These are phyloP conservation scores for Pyrgus malvae DNA, from an alignment of 2,888 invertebrate species.

Conservation along the genomic window DNA sequence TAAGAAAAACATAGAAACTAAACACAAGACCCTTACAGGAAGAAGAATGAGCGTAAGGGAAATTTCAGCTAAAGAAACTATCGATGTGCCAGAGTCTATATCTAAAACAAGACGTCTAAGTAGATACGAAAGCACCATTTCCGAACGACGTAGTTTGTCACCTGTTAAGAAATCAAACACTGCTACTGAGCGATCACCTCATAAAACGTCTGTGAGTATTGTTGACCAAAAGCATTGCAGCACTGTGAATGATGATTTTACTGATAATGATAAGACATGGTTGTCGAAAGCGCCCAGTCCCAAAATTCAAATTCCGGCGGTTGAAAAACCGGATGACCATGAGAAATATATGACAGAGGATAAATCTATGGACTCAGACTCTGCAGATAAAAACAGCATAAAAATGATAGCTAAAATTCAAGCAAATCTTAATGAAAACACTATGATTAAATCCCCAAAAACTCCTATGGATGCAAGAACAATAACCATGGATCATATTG, in stretches of 20 bases:
- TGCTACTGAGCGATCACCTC: slow-evolving; percentile 37
- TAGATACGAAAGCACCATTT: slow-evolving; percentile 37
- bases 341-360: slow-evolving; percentile 77
- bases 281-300: slow-evolving; percentile 67
- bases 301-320: slow-evolving; percentile 60
- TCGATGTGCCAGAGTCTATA: slow-evolving; percentile 40
- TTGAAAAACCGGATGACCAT: slow-evolving; percentile 67
- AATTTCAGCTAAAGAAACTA: slow-evolving; percentile 38
- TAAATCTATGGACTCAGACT: slow-evolving; percentile 67
- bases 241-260: slow-evolving; percentile 49
- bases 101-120: slow-evolving; percentile 41
- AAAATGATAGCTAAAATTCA: slow-evolving; percentile 77
- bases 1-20: slow-evolving; percentile 50
- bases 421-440: slow-evolving; percentile 74
- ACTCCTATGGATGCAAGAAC: slow-evolving; percentile 77
- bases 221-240: slow-evolving; percentile 51
- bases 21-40: slow-evolving; percentile 51
- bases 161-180: slow-evolving; percentile 47
- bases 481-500: slow-evolving; percentile 58
- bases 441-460: slow-evolving; percentile 77
- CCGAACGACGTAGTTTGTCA: slow-evolving; percentile 42
- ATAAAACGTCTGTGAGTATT: slow-evolving; percentile 33
- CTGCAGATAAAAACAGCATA: slow-evolving; percentile 67
- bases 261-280: slow-evolving; percentile 65
- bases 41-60: slow-evolving; percentile 48